Percentiles rank a stretch among this genome's conserved stretches.
Evolutionary conservation across 2,888 invertebrate species (phyloP).

Genomic region (Diarsia brunnea): DNA sequence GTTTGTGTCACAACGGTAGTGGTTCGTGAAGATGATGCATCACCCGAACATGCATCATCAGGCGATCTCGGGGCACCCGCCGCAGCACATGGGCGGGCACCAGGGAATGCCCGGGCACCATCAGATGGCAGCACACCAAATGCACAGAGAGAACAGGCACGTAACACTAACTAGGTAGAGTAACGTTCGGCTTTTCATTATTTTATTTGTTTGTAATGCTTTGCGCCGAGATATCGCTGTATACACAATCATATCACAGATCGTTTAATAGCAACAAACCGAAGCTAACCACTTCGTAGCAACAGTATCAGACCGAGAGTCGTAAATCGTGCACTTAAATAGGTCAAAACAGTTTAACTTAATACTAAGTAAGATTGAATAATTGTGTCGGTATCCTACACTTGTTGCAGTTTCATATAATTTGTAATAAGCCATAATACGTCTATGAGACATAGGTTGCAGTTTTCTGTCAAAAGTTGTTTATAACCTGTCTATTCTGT

Average conservation of each 20-base stretch:
- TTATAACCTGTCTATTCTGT: constrained; percentile 58
- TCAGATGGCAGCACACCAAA: constrained; percentile 92
- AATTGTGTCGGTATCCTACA: constrained; percentile 20
- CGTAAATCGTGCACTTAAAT: constrained; percentile 46
- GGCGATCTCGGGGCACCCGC: constrained; percentile 89
- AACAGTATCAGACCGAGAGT: constrained; percentile 36
- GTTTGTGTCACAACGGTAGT: constrained; percentile 82
- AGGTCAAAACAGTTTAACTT: constrained; percentile 58
- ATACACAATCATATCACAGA: constrained; percentile 55
- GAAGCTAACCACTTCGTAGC: constrained; percentile 16
- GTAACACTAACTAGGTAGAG: constrained; percentile 88
- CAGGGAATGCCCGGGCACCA: constrained; percentile 90
- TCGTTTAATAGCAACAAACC: constrained; percentile 42
- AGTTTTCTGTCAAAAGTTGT: constrained; percentile 52
- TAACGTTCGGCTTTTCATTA: constrained; percentile 83
- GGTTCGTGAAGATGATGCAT: constrained; percentile 88
- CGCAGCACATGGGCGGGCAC: constrained; percentile 87
- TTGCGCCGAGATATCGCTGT: constrained; percentile 58
- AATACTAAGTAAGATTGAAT: constrained; percentile 13
- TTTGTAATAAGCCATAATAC: constrained; percentile 2
- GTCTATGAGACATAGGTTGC: background rate
- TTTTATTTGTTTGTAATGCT: constrained; percentile 76
- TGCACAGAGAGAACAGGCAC: constrained; percentile 92
- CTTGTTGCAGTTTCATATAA: constrained; percentile 5
- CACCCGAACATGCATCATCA: constrained; percentile 91